Conservation (phyloP, 2,113 vertebrate species). For the Lamprotornis superbus region DNA sequence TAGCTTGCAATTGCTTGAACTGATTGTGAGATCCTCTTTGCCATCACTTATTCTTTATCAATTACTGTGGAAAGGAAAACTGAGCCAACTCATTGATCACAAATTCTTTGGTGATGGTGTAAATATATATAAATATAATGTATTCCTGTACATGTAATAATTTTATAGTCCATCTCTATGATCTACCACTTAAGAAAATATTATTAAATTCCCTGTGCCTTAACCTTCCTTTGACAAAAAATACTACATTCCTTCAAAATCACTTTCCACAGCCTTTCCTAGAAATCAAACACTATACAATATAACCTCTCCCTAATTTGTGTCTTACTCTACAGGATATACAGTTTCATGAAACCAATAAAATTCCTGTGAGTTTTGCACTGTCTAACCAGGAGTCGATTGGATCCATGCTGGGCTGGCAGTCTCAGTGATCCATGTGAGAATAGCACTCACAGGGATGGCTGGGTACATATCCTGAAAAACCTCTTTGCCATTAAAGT, state of each 20-base stretch:
- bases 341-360: neutral
- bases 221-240: neutral
- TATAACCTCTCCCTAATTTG: neutral
- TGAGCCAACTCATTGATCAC: neutral
- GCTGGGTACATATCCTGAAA: neutral
- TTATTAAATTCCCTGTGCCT: neutral
- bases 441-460: neutral
- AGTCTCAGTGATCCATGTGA: neutral
- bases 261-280: neutral
- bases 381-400: accelerated
- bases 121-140: neutral
- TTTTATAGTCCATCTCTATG: neutral
- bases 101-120: neutral
- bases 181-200: neutral
- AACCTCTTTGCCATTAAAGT: neutral
- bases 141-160: neutral
- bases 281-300: neutral
- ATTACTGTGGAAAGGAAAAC: neutral
- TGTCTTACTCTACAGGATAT: neutral
- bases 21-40: neutral
- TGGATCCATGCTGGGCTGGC: neutral
- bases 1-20: neutral
- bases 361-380: neutral
- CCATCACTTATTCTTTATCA: neutral
- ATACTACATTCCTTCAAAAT: neutral